A percentile compares a stretch with the other conserved stretches of the same genome.
Conservation (phyloP, 2,113 vertebrate species). For the Tor tambroides region DNA sequence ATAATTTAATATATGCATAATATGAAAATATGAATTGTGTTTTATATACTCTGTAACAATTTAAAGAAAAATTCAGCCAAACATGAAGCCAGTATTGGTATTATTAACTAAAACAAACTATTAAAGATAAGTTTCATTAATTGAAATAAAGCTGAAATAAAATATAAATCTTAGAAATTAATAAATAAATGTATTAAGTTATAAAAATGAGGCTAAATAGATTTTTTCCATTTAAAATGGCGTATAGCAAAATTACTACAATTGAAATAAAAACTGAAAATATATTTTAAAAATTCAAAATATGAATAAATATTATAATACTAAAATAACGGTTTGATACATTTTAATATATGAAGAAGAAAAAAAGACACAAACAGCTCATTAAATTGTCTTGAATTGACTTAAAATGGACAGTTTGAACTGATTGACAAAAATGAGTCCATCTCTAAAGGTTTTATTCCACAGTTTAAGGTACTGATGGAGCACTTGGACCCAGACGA, state of each 20-base stretch:
- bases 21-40: not conserved
- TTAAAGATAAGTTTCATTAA: not conserved
- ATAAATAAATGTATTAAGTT: too few species aligned
- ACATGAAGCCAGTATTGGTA: not conserved
- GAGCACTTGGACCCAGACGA: slow-evolving; percentile 96
- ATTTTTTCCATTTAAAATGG: not conserved
- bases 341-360: not conserved
- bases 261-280: too few species aligned
- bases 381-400: not conserved
- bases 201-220: not conserved
- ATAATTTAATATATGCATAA: not conserved
- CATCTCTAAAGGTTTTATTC: not conserved
- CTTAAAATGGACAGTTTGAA: not conserved
- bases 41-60: not conserved
- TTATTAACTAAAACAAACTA: not conserved
- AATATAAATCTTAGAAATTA: not conserved
- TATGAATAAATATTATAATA: not conserved
- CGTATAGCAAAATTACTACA: too few species aligned
- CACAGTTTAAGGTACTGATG: slow-evolving; percentile 96
- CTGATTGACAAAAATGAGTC: not conserved
- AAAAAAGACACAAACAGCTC: not conserved
- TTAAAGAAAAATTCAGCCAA: rapidly evolving
- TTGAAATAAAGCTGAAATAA: not conserved
- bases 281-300: too few species aligned
- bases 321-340: not conserved